Conservation (phyloP, 1,140 invertebrate species). For the Chrysoperla carnea region DNA sequence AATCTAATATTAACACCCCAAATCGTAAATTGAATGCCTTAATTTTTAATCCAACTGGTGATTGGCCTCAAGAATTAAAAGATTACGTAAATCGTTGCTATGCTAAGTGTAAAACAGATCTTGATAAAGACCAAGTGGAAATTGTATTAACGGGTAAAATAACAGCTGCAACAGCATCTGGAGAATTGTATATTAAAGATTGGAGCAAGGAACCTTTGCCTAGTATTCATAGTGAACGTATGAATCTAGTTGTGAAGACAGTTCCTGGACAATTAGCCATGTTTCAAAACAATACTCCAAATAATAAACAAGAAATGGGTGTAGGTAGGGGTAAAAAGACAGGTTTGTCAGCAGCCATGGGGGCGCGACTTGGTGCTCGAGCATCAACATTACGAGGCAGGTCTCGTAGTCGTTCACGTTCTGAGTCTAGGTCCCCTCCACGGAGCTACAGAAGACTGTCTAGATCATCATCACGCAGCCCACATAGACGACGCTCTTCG, state of each 20-base stretch:
- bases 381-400: conserved; percentile 21
- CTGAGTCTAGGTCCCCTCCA: conserved; percentile 15
- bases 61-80: conserved; percentile 56
- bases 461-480: conserved; percentile 27
- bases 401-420: conserved; percentile 17
- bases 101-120: conserved; percentile 65
- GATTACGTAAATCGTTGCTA: conserved; percentile 84
- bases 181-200: conserved; percentile 71
- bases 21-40: conserved; percentile 9
- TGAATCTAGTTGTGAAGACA: conserved; percentile 31
- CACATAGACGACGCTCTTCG: conserved; percentile 8
- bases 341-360: conserved; percentile 31
- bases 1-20: not conserved
- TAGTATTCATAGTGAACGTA: conserved; percentile 57
- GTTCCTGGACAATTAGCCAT: conserved; percentile 28
- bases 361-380: conserved; percentile 30
- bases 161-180: conserved; percentile 68
- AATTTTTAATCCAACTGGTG: conserved; percentile 24
- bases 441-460: conserved; percentile 21
- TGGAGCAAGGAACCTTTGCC: conserved; percentile 86
- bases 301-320: conserved; percentile 19
- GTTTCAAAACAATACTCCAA: conserved; percentile 22
- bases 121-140: conserved; percentile 86
- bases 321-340: conserved; percentile 13
- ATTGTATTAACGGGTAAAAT: conserved; percentile 87